phyloP scores from a whole-genome alignment of 1,140 invertebrate species.

The Anastatus disparis region DNA sequence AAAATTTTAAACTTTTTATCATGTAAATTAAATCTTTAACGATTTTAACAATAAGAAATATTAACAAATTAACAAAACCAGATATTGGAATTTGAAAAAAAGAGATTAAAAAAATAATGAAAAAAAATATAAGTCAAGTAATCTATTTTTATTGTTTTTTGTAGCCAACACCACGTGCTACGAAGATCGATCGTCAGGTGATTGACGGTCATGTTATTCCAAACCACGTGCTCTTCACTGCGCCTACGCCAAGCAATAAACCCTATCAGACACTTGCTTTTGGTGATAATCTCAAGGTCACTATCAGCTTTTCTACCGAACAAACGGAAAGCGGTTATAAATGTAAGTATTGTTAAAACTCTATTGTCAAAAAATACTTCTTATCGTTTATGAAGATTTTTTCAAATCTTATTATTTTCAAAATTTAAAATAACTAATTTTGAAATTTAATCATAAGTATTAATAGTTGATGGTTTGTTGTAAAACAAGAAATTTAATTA shows the following conservation, averaged over 20 bases:
- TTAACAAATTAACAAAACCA: too few relatives aligned
- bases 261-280: conserved; percentile 83
- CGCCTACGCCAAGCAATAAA: conserved; percentile 76
- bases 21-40: too few relatives aligned
- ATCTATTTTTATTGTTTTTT: conserved; percentile 9
- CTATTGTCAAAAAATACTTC: background rate
- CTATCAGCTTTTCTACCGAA: conserved; percentile 76
- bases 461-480: too few relatives aligned
- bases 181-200: conserved; percentile 83
- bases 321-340: conserved; percentile 70
- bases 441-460: too few relatives aligned
- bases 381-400: conserved; percentile 22
- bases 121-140: too few relatives aligned
- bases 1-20: too few relatives aligned
- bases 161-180: conserved; percentile 73
- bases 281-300: conserved; percentile 84
- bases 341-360: conserved; percentile 64
- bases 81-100: too few relatives aligned
- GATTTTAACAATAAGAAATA: too few relatives aligned
- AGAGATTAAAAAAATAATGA: too few relatives aligned
- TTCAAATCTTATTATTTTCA: conserved; percentile 8
- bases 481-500: too few relatives aligned
- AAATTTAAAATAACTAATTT: too few relatives aligned
- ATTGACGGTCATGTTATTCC: conserved; percentile 93
- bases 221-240: conserved; percentile 85